These are phyloP conservation scores for Euthynnus affinis DNA, from an alignment of 2,797 vertebrate genomes.

Conservation along the genomic window DNA sequence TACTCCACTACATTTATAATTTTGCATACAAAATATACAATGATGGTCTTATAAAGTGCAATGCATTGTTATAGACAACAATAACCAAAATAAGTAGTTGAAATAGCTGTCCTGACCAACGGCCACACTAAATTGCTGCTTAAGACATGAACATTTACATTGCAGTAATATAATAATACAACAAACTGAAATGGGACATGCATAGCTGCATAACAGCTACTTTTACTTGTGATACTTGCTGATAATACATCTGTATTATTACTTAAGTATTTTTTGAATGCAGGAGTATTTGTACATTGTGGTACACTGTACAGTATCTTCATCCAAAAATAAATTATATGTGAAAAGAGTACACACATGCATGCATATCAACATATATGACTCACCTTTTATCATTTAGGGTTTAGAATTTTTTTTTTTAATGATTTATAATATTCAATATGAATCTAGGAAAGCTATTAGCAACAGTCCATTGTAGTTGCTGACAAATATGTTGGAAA, in stretches of 20 bases:
- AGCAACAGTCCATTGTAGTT: not conserved
- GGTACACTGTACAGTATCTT: not conserved
- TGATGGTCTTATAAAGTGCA: not conserved
- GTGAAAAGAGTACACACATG: not conserved
- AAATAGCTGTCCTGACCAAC: not conserved
- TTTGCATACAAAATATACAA: not conserved
- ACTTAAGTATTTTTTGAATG: not conserved
- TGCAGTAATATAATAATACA: not conserved
- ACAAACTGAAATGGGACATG: not conserved
- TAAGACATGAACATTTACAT: not conserved
- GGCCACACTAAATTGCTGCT: not conserved
- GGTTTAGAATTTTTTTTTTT: not conserved
- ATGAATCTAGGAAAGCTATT: not conserved
- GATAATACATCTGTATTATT: not conserved
- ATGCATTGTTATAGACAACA: not conserved
- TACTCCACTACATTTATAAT: not conserved
- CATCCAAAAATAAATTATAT: no score
- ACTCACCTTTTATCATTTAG: not conserved
- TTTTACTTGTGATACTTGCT: not conserved
- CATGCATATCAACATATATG: not conserved
- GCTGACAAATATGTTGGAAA: not conserved
- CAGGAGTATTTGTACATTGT: no score
- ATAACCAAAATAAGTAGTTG: not conserved
- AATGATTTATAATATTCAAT: not conserved
- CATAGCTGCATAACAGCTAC: no score